Conservation (phyloP, 2,888 invertebrate genomes). For the Thymelicus lineola region DNA sequence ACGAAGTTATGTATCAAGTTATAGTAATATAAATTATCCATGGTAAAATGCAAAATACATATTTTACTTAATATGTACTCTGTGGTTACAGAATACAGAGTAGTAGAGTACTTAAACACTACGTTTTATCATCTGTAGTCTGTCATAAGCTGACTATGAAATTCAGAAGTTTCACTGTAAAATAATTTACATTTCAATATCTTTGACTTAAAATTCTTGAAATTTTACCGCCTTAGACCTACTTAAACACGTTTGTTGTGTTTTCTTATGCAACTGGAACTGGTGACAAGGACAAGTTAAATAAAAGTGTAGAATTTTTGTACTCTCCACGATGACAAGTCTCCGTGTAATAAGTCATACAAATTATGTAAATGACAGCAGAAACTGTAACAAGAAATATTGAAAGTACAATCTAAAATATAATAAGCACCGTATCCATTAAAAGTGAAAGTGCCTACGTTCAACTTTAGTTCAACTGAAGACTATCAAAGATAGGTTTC, state of each 20-base stretch:
- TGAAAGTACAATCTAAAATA: constrained; percentile 29
- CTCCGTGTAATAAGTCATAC: constrained; percentile 10
- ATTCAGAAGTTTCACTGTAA: no score
- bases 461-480: constrained; percentile 34
- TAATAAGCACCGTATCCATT: constrained; percentile 2
- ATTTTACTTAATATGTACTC: no score
- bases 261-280: constrained; percentile 2
- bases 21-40: no score
- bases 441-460: constrained; percentile 52
- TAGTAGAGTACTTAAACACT: no score
- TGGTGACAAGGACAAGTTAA: constrained; percentile 14
- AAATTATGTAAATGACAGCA: constrained; percentile 35
- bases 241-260: background rate
- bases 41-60: no score
- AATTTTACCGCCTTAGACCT: background rate
- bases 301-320: constrained; percentile 22
- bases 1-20: no score
- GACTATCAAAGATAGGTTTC: background rate
- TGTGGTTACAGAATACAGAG: no score
- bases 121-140: no score
- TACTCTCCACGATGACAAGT: background rate
- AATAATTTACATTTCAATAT: background rate
- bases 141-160: no score
- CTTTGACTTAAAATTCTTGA: background rate
- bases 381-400: constrained; percentile 22